Evolutionary conservation across 64 coral and sea anemone genomes (phyloP).

Genomic region (Pocillopora verrucosa): DNA sequence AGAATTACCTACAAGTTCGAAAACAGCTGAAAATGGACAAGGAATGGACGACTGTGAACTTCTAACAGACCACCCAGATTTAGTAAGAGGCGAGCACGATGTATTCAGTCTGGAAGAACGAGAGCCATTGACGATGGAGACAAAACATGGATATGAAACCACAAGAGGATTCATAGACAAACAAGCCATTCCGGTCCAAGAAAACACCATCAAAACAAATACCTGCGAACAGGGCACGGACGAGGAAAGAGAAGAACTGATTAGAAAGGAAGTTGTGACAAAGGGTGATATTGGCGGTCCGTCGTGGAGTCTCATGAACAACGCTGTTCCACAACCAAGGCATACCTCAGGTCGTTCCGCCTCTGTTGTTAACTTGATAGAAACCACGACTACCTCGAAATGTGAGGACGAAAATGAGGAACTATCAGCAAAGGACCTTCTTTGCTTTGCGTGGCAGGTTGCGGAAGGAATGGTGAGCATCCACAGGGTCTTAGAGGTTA

Average conservation of each 20-base stretch:
- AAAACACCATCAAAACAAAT: too few species aligned
- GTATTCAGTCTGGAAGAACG: slow-evolving; percentile 27
- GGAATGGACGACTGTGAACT: not conserved
- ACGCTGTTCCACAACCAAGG: not conserved
- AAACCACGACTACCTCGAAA: not conserved
- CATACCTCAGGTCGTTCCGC: not conserved
- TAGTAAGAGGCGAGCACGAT: not conserved
- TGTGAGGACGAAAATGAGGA: slow-evolving; percentile 17
- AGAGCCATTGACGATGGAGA: slow-evolving; percentile 31
- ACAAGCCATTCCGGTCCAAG: not conserved
- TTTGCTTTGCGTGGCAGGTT: slow-evolving; percentile 59
- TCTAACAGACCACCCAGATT: not conserved
- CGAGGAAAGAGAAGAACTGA: not conserved
- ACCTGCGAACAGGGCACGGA: not conserved
- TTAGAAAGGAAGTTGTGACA: not conserved
- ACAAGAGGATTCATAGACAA: not conserved
- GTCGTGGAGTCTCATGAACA: not conserved
- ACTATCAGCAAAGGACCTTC: slow-evolving; percentile 35
- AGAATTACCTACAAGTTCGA: not conserved
- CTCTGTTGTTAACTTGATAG: not conserved
- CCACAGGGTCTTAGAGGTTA: not conserved
- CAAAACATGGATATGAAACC: slow-evolving; percentile 29
- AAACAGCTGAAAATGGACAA: not conserved
- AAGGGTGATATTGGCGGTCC: not conserved
- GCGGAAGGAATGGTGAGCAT: slow-evolving; percentile 45